Conservation (phyloP, 2,113 vertebrate genomes). For the Jacana jacana region DNA sequence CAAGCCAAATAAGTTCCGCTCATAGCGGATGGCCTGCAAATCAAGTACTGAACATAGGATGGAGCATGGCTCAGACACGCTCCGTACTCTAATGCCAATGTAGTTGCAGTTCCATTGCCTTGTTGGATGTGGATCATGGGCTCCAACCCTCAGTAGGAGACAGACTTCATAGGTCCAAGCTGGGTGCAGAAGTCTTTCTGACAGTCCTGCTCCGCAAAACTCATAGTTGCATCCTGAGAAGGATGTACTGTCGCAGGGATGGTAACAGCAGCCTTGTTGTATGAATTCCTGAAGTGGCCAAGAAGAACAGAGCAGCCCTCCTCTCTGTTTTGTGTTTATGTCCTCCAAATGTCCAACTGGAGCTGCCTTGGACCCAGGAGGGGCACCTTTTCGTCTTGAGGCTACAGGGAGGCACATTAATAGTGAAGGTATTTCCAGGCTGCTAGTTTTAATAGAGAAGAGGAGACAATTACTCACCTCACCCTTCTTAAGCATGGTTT, state of each 20-base stretch:
- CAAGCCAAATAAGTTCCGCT: not conserved
- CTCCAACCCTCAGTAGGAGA: not conserved
- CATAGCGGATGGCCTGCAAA: not conserved
- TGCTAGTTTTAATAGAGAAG: not conserved
- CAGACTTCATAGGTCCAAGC: not conserved
- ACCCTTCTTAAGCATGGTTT: not conserved
- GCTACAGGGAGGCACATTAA: not conserved
- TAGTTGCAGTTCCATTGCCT: not conserved
- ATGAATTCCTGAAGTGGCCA: not conserved
- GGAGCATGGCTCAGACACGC: accelerated
- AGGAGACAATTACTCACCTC: not conserved
- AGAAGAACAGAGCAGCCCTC: not conserved
- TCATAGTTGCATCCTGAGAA: constrained; percentile 38
- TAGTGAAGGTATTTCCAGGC: not conserved
- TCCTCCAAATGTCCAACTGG: not conserved
- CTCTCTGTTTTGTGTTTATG: not conserved
- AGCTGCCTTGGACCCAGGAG: not conserved
- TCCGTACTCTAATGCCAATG: not conserved
- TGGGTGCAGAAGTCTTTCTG: not conserved
- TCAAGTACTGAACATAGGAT: not conserved
- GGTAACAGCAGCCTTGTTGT: not conserved
- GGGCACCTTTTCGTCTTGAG: not conserved
- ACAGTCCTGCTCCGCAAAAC: not conserved
- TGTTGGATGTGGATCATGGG: no score
- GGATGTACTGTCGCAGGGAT: not conserved